Evolutionary conservation across 2,113 vertebrate species (phyloP), one percentile per base, ranked within the genome.

Genomic region (Dromiciops gliroides): DNA sequence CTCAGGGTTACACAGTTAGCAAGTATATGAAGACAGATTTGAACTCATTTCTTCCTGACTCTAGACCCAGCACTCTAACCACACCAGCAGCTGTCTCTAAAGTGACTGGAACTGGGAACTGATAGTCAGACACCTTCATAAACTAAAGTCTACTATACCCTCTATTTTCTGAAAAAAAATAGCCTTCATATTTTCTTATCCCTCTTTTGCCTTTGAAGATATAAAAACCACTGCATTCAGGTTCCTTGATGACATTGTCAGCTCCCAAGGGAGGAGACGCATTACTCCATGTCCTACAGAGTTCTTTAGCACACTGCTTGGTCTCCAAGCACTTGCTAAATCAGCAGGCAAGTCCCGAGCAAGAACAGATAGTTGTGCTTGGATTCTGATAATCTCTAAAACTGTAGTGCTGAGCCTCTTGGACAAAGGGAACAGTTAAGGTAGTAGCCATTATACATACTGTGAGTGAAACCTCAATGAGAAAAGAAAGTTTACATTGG

Each of bases 321-420:
- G 44, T 94, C 96, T 95, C 91, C 89, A 93, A 91, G 56, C 95
- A 93, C 96, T 94, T 95, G 92, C 96, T 88, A 95, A 52, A 92
- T 94, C 93, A 96, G 95, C 91, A 93, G 96, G 90, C 28, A 94
- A 94, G 50, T 92, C 91, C 93, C 96, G 52, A 94, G 95, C 50
- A 92, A 95, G 75, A 96, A 95, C 48, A n/a, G 93, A 49, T 96
- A 96, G 94, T 96, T 96, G 90, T 56, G 96, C 83, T 95, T 51
- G 8, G 93, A 83, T 96, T 95, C 92, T 91, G 83, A 97, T 94
- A 56, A 51, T 89, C 93, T 95, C 91, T 97, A 93, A 83, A 96
- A 97, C 56, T 88, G 31, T 52, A 48, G 60, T 16, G 8, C 75
- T 90, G 93, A 96, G 51, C n/a, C 95, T 89, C 93, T 53, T 89